Evolutionary conservation across 1,140 invertebrate species (phyloP).

Genomic region (Brachionus rotundiformis): DNA sequence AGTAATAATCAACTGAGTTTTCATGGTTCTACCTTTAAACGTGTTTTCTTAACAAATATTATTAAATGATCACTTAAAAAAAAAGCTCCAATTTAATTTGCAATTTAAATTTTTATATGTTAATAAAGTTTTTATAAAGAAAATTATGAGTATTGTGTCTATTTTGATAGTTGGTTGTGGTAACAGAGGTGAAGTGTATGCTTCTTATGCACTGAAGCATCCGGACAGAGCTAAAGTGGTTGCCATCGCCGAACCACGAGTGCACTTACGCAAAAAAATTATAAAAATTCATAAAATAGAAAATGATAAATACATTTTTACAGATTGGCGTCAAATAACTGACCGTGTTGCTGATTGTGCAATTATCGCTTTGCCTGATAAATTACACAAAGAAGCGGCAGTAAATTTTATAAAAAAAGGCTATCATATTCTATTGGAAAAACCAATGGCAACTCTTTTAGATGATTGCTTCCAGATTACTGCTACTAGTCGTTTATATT

Average conservation of each 20-base stretch:
- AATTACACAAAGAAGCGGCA: conserved; percentile 63
- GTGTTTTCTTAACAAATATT: background rate
- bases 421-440: conserved; percentile 66
- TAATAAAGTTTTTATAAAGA: background rate
- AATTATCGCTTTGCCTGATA: conserved; percentile 64
- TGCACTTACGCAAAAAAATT: conserved; percentile 55
- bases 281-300: conserved; percentile 54
- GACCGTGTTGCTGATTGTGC: conserved; percentile 63
- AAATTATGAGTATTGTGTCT: conserved; percentile 53
- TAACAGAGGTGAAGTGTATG: conserved; percentile 62
- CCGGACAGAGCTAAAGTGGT: conserved; percentile 58
- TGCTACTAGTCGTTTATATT: conserved; percentile 58
- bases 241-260: conserved; percentile 60
- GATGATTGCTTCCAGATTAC: conserved; percentile 65
- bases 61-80: background rate
- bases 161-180: conserved; percentile 59
- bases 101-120: background rate
- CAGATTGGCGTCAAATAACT: conserved; percentile 55
- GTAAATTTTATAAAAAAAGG: conserved; percentile 65
- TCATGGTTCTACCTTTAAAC: background rate
- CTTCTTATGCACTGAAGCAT: conserved; percentile 55
- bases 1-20: background rate
- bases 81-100: background rate
- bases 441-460: conserved; percentile 65
- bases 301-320: conserved; percentile 54